phyloP scores from a whole-genome alignment of 2,888 invertebrate species.

The Monochamus alternatus region DNA sequence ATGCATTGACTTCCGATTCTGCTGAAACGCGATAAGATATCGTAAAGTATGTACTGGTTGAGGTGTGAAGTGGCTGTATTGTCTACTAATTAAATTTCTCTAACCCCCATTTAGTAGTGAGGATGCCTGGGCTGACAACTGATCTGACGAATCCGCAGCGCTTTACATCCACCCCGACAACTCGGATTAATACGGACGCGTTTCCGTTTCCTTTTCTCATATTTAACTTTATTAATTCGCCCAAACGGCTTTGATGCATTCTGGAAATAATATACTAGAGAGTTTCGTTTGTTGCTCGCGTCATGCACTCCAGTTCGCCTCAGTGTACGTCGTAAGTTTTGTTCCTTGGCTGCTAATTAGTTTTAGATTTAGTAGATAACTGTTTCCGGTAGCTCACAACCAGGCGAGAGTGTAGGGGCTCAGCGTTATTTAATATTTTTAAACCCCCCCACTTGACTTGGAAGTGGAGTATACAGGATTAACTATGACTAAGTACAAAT shows the following conservation, averaged over 20 bases:
- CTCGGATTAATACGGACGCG: conserved; percentile 56
- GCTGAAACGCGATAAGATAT: conserved; percentile 67
- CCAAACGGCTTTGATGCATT: conserved; percentile 40
- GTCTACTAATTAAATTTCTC: conserved; percentile 69
- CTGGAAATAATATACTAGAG: conserved; percentile 32
- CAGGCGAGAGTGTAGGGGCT: too few relatives aligned
- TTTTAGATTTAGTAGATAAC: conserved; percentile 5
- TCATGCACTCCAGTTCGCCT: neutral
- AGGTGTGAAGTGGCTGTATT: conserved; percentile 66
- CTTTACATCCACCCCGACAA: conserved; percentile 55
- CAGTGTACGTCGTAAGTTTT: neutral
- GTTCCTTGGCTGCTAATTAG: neutral
- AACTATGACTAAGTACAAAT: too few relatives aligned
- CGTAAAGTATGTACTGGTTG: conserved; percentile 67
- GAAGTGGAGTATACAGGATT: too few relatives aligned
- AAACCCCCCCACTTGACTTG: too few relatives aligned
- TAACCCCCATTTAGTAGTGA: conserved; percentile 63
- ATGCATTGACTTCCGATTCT: conserved; percentile 55
- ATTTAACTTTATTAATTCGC: conserved; percentile 48
- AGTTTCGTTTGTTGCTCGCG: conserved; percentile 10
- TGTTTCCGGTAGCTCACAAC: neutral
- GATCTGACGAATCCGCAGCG: conserved; percentile 62
- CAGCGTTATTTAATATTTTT: neutral
- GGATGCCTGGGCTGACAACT: conserved; percentile 66
- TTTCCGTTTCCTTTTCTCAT: conserved; percentile 55